A percentile compares a stretch with the other conserved stretches of the same genome.
Conservation (phyloP, 2,797 vertebrate species). For the Galago senegalensis region DNA sequence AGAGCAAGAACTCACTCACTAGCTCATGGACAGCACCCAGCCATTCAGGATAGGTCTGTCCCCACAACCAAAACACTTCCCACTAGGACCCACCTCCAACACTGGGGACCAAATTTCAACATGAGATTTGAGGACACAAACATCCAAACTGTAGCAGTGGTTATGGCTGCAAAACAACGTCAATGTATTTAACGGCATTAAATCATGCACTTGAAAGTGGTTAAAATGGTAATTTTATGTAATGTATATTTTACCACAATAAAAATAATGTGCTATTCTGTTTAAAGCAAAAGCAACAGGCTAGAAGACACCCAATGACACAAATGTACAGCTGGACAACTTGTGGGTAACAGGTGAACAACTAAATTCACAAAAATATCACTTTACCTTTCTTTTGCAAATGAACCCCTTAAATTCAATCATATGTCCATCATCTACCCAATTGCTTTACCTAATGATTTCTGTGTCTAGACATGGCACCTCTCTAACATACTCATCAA, state of each 20-base stretch:
- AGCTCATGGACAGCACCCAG: neutral
- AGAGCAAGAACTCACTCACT: neutral
- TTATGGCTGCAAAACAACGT: neutral
- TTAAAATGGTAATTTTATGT: neutral
- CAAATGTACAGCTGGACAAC: neutral
- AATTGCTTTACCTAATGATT: neutral
- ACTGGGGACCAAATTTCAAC: neutral
- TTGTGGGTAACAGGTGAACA: neutral
- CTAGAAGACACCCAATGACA: neutral
- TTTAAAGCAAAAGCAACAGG: neutral
- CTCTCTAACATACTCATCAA: neutral
- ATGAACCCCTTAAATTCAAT: neutral
- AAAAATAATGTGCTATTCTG: neutral
- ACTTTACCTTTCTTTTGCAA: slow-evolving; percentile 7
- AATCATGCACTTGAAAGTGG: neutral
- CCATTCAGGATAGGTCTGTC: neutral
- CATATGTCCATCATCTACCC: neutral
- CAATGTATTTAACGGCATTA: neutral
- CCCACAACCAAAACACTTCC: neutral
- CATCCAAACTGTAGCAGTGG: neutral
- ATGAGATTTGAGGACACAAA: neutral
- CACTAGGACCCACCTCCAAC: neutral
- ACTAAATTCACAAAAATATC: neutral
- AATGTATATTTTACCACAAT: neutral
- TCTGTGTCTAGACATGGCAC: neutral